Conservation (phyloP, 2,888 invertebrate species). For the Drosophila aldrichi region DNA sequence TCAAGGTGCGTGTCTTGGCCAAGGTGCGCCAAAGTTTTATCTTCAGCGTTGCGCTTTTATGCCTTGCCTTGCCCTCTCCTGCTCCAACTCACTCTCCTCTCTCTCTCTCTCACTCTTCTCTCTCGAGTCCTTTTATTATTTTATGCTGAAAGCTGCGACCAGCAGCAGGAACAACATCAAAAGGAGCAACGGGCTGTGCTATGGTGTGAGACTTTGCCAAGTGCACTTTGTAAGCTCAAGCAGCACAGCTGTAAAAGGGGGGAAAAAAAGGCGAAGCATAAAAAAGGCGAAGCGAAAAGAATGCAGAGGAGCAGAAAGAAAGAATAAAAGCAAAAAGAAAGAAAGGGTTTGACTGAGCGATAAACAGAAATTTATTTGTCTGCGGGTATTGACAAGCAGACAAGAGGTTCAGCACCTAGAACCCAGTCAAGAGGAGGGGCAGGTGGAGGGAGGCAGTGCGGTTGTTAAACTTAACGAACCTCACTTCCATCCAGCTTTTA, state of each 20-base stretch:
- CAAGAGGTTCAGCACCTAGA: slow-evolving; percentile 27
- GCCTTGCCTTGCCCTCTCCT: neutral
- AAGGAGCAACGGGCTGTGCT: slow-evolving; percentile 32
- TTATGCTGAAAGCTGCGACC: slow-evolving; percentile 62
- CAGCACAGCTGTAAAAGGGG: slow-evolving; percentile 49
- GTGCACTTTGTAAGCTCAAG: slow-evolving; percentile 70
- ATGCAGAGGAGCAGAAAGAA: slow-evolving; percentile 15
- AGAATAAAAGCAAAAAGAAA: slow-evolving; percentile 21
- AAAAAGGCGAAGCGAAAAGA: slow-evolving; percentile 37
- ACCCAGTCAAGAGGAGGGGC: neutral
- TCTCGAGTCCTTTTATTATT: slow-evolving; percentile 29
- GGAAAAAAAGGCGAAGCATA: slow-evolving; percentile 47
- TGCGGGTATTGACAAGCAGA: slow-evolving; percentile 76
- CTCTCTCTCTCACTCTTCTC: neutral
- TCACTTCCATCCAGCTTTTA: slow-evolving; percentile 16
- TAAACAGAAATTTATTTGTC: slow-evolving; percentile 78
- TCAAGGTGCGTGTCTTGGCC: slow-evolving; percentile 15
- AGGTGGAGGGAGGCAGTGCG: too few species aligned
- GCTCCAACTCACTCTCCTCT: neutral
- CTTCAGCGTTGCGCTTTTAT: slow-evolving; percentile 55
- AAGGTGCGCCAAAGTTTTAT: slow-evolving; percentile 73
- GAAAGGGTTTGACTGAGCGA: slow-evolving; percentile 69
- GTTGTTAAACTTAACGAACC: neutral
- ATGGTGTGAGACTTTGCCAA: slow-evolving; percentile 51
- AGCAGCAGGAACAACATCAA: slow-evolving; percentile 53